These are phyloP conservation scores for Labeo catla DNA, from an alignment of 2,113 vertebrate genomes.

Conservation along the genomic window DNA sequence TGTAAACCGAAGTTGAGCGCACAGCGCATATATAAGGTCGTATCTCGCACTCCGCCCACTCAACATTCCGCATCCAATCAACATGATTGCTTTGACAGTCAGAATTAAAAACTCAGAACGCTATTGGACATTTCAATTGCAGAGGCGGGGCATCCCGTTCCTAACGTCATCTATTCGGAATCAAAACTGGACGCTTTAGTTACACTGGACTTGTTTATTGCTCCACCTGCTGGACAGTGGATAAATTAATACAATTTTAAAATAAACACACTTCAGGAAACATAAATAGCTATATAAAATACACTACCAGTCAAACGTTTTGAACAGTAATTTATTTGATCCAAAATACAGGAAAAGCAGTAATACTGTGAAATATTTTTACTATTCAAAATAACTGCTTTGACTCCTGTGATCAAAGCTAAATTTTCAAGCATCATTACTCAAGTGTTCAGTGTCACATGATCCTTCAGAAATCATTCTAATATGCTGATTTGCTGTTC, in stretches of 20 bases:
- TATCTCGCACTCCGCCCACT: conserved; percentile 8
- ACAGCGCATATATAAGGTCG: conserved; percentile 26
- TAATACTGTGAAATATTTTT: too few relatives aligned
- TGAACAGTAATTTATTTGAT: too few relatives aligned
- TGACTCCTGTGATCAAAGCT: too few relatives aligned
- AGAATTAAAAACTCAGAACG: neutral
- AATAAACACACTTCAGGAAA: neutral
- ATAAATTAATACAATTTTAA: neutral
- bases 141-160: neutral
- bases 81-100: neutral
- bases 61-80: conserved; percentile 25
- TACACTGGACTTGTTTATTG: neutral
- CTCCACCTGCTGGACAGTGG: neutral
- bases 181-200: neutral
- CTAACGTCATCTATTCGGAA: neutral
- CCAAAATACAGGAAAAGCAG: too few relatives aligned
- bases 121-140: conserved; percentile 19
- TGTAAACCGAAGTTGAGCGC: neutral
- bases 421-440: too few relatives aligned
- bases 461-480: too few relatives aligned
- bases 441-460: too few relatives aligned
- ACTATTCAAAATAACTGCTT: too few relatives aligned
- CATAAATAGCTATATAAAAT: neutral
- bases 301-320: too few relatives aligned
- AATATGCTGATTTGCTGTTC: too few relatives aligned